These are phyloP conservation scores for Eurystomus glaucurus DNA, from an alignment of 2,797 vertebrate genomes.

Conservation along the genomic window DNA sequence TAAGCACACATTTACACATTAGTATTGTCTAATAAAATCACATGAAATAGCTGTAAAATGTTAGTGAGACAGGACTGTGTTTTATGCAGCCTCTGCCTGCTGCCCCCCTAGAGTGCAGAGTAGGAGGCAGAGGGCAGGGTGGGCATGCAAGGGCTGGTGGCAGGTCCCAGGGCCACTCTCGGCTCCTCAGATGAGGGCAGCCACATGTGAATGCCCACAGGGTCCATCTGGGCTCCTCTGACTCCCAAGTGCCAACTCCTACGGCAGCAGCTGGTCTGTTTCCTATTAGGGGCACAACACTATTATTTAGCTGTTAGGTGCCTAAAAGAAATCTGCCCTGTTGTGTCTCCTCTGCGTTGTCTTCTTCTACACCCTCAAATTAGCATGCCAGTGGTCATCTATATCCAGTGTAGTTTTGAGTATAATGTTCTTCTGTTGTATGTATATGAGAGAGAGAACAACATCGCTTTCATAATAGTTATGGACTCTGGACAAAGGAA, in stretches of 20 bases:
- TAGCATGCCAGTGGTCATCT: background rate
- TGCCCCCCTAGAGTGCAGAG: background rate
- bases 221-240: background rate
- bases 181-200: background rate
- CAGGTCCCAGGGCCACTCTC: fast-evolving
- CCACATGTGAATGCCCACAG: fast-evolving
- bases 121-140: background rate
- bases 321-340: background rate
- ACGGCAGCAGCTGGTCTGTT: background rate
- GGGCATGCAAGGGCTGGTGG: background rate
- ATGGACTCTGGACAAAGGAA: background rate
- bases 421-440: background rate
- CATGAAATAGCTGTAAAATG: background rate
- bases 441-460: background rate
- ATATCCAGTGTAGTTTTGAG: background rate
- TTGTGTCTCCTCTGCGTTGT: background rate
- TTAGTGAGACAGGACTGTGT: fast-evolving
- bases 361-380: background rate
- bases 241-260: fast-evolving
- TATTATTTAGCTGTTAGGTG: background rate
- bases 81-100: background rate
- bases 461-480: background rate
- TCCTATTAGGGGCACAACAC: background rate
- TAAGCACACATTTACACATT: background rate
- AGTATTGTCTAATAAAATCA: background rate